These are phyloP conservation scores for Epinotia bilunana DNA, from an alignment of 2,888 invertebrate genomes.

Conservation along the genomic window DNA sequence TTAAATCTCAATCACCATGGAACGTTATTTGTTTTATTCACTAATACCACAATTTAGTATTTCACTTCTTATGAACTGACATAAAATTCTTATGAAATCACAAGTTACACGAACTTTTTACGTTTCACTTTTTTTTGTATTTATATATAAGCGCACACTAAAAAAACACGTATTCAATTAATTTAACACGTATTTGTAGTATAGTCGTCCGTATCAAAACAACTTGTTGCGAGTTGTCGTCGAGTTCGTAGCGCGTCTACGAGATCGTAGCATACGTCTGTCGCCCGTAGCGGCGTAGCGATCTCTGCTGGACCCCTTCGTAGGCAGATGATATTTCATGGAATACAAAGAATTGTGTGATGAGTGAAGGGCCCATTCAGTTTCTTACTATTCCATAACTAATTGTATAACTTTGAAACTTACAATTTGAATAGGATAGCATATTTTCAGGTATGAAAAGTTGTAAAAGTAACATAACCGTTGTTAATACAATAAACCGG, in stretches of 20 bases:
- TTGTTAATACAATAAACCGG: background rate
- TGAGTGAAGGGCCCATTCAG: background rate
- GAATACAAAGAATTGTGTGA: background rate
- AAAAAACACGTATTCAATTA: background rate
- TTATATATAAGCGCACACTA: background rate
- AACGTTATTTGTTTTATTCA: too few species aligned
- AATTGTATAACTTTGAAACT: too few species aligned
- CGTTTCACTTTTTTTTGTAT: background rate
- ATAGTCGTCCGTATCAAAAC: background rate
- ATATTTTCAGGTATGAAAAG: too few species aligned
- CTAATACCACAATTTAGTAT: background rate
- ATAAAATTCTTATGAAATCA: background rate
- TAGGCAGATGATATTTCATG: constrained; percentile 2
- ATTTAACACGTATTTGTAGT: background rate
- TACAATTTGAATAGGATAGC: too few species aligned
- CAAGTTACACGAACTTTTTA: background rate
- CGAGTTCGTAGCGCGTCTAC: constrained; percentile 28
- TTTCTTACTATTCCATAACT: background rate
- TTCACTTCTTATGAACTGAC: background rate
- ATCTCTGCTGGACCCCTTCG: constrained; percentile 26
- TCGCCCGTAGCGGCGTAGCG: constrained; percentile 35
- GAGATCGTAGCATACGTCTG: constrained; percentile 43
- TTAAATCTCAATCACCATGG: background rate
- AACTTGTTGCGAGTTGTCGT: constrained; percentile 1
- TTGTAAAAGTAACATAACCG: too few species aligned